A percentile compares a stretch with the other conserved stretches of the same genome.
Conservation (phyloP, 2,113 vertebrate genomes). For the Toxotes jaculatrix region DNA sequence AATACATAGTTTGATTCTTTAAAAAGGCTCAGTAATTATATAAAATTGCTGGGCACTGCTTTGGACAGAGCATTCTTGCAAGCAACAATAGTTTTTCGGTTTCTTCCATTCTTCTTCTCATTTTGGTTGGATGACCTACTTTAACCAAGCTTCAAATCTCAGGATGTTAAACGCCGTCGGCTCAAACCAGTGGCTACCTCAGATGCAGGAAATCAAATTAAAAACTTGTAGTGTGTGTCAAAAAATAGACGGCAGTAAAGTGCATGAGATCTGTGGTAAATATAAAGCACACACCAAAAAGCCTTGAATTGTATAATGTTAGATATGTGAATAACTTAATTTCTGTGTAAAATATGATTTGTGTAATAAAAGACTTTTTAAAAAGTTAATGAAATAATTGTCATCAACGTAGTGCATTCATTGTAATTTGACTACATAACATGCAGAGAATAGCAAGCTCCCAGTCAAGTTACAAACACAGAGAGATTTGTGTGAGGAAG, state of each 20-base stretch:
- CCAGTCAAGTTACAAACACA: constrained; percentile 13
- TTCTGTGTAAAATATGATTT: neutral
- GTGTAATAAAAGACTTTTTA: neutral
- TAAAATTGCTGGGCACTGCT: neutral
- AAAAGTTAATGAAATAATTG: neutral
- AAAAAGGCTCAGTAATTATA: neutral
- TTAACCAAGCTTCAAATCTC: neutral
- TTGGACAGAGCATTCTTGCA: neutral
- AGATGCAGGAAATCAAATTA: neutral
- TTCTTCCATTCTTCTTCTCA: neutral
- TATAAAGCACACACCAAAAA: neutral
- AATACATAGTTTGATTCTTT: neutral
- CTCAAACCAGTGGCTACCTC: neutral
- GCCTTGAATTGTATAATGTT: neutral
- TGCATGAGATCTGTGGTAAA: neutral
- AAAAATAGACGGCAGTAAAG: neutral
- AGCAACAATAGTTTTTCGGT: neutral
- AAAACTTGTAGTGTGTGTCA: neutral
- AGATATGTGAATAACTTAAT: neutral
- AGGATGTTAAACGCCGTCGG: no score
- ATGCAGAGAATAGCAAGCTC: neutral
- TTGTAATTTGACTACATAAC: neutral
- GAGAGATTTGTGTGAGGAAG: constrained; percentile 38
- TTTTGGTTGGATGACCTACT: neutral
- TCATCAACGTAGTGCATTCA: neutral